Base-by-base conservation (phyloP, 1,140 invertebrate species). In the Teleopsis dalmanni region DNA sequence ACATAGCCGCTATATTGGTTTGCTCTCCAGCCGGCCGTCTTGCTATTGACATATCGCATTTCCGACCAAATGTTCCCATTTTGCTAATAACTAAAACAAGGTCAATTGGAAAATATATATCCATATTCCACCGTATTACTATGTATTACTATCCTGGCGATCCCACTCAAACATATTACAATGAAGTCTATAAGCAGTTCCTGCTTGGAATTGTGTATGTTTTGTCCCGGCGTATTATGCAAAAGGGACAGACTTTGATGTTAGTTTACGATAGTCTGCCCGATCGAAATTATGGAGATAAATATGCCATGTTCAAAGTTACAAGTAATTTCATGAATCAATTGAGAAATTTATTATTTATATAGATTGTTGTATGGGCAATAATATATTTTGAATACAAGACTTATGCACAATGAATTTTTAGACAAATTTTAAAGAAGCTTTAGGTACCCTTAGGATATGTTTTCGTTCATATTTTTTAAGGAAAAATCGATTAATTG, bases 41-140 rank as follows among this genome's bases (percentile, higher is more conserved):
- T 60, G 62, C 62, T 3, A 57, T 62, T 23, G 66, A 69, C 48
- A 43, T 69, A 0, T 42, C 65, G 2, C 65, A 69, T 37, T 69
- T 59, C 37, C 52, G 65, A 5, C 62, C 65, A 0, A 50, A 44
- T 9, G 47, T 50, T 2, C 53, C 58, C 7, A 62, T 69, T 13
- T 16, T 69, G 4, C 60, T 62, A 11, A 48, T 66, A 14, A 69
- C 65, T 11, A 50, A 54, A 9, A 58, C 63, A 55, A 56, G 59
- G 11, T 67, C 65, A 3, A 54, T 56, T 0, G 62, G 57, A 26
- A 56, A 67, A 9, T 67, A 61, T 22, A 55, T 65, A 1, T 60
- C 58, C 0, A 19, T 65, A 0, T 57, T 53, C 26, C 52, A 61
- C 36, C 63, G 67, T 19, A 57, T 68, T 2, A 57, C 52, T 3